Conservation (phyloP, 2,888 invertebrate genomes). For the Cylloceria caligata region DNA sequence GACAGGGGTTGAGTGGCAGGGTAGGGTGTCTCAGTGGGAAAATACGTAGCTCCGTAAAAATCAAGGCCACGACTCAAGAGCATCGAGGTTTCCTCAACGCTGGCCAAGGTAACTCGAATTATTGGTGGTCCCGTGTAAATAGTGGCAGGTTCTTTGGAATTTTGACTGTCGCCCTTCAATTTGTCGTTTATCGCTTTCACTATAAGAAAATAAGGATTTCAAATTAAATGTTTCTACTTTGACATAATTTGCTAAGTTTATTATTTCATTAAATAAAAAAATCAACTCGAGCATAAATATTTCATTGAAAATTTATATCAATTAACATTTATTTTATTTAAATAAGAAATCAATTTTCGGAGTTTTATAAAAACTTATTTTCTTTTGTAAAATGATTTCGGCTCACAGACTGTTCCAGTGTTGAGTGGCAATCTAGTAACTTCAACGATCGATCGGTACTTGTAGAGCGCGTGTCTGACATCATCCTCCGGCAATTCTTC, state of each 20-base stretch:
- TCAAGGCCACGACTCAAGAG: constrained; percentile 93
- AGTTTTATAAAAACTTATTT: not conserved
- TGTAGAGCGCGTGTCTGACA: constrained; percentile 92
- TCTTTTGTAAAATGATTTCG: not conserved
- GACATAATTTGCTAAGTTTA: not conserved
- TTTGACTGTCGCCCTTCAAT: constrained; percentile 80
- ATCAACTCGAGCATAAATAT: not conserved
- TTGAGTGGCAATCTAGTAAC: constrained; percentile 89
- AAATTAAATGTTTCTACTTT: too few relatives aligned
- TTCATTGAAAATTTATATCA: not conserved
- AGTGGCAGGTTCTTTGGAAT: constrained; percentile 82
- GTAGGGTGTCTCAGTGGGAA: constrained; percentile 92
- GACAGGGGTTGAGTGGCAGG: constrained; percentile 85
- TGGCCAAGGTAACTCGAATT: constrained; percentile 85
- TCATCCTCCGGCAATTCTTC: constrained; percentile 94
- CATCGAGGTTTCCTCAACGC: constrained; percentile 85
- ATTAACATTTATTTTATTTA: not conserved
- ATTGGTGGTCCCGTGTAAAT: constrained; percentile 83
- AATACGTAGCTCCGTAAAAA: constrained; percentile 95
- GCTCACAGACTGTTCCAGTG: constrained; percentile 82
- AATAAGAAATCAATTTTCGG: not conserved
- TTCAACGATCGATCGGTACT: constrained; percentile 92
- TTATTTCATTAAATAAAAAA: not conserved
- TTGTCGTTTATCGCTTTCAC: constrained; percentile 82
- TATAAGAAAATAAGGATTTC: constrained; percentile 57